A percentile compares a stretch with the other conserved stretches of the same genome.
Evolutionary conservation across 2,113 vertebrate species (phyloP).

Genomic region (Campylomormyrus tamandua): DNA sequence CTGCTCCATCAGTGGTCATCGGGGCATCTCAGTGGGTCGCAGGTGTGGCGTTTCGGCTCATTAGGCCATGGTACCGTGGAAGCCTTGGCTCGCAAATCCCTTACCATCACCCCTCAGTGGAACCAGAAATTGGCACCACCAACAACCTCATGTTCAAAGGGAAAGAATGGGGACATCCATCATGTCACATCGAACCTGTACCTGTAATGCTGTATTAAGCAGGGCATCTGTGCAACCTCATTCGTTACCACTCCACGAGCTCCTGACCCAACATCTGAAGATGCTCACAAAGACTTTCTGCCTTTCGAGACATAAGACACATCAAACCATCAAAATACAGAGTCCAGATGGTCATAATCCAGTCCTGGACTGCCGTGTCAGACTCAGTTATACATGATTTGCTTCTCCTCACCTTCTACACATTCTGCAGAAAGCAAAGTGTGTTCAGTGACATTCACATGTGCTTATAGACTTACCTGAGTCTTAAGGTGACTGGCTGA

Average conservation of each 20-base stretch:
- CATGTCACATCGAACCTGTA: background rate
- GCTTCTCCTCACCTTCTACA: background rate
- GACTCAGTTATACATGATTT: background rate
- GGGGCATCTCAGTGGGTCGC: background rate
- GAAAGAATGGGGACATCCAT: background rate
- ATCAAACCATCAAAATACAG: background rate
- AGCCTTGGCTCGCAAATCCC: background rate
- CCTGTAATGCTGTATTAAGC: background rate
- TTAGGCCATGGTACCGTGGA: background rate
- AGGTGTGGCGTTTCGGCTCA: slow-evolving; percentile 12
- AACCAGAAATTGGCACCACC: background rate
- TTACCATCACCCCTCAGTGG: background rate
- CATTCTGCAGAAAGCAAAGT: background rate
- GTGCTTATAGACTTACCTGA: background rate
- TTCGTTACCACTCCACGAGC: background rate
- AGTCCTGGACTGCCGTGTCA: background rate
- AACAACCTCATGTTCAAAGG: background rate
- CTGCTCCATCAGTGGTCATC: background rate
- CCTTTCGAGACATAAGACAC: background rate
- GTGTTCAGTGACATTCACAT: background rate
- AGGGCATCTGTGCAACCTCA: background rate
- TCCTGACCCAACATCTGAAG: background rate
- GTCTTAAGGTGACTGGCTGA: background rate
- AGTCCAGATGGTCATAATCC: background rate
- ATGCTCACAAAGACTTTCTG: background rate